phyloP scores from a whole-genome alignment of 2,888 invertebrate species.

The Eilema griseolum region DNA sequence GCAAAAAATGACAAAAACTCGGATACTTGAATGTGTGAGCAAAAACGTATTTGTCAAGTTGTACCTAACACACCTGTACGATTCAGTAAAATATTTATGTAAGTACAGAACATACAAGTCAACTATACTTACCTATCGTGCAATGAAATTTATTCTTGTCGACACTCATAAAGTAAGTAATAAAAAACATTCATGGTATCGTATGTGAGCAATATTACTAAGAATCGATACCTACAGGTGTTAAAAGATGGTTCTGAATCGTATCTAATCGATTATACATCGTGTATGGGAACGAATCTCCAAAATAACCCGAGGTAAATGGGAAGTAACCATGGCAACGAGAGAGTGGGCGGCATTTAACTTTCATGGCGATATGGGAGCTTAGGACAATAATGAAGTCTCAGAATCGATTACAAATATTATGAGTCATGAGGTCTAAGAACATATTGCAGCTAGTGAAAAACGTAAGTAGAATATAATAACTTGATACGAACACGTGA shows the following conservation, averaged over 20 bases:
- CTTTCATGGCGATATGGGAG: conserved; percentile 36
- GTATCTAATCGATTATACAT: conserved; percentile 69
- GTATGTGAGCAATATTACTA: conserved; percentile 31
- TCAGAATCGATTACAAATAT: conserved; percentile 36
- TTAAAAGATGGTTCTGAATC: conserved; percentile 60
- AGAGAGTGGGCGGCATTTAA: conserved; percentile 40
- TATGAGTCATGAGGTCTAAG: conserved; percentile 29
- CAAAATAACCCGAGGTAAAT: conserved; percentile 58
- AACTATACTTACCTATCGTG: background rate
- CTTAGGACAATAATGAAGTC: conserved; percentile 31
- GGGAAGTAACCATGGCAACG: conserved; percentile 56
- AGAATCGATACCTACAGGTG: conserved; percentile 45
- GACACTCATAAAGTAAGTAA: conserved; percentile 29
- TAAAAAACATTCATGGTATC: conserved; percentile 23
- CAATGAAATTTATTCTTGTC: conserved; percentile 30
- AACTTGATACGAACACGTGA: background rate
- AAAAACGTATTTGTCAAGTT: conserved; percentile 53
- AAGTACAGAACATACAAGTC: conserved; percentile 25
- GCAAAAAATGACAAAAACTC: conserved; percentile 59
- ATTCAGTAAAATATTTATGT: conserved; percentile 44
- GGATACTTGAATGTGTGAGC: conserved; percentile 53
- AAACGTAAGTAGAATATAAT: conserved; percentile 7
- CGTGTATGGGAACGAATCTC: conserved; percentile 63
- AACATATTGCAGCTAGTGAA: background rate
- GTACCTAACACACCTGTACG: conserved; percentile 43